These are phyloP conservation scores for Todiramphus chloris DNA, from an alignment of 2,113 vertebrate genomes.

Conservation along the genomic window DNA sequence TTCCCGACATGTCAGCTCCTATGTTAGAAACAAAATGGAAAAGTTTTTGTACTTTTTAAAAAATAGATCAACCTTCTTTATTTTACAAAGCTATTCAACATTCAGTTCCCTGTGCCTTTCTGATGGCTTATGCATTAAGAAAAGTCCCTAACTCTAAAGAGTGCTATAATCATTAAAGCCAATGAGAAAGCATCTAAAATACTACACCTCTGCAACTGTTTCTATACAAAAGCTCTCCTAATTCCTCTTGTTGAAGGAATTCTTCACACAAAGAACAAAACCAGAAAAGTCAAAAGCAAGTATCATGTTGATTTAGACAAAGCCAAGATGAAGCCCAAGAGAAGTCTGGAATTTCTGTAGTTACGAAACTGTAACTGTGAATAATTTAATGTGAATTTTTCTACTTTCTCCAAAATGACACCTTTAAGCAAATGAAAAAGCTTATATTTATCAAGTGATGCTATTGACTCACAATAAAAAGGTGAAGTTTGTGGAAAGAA, in stretches of 20 bases:
- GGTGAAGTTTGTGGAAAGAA: background rate
- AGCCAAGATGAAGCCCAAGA: background rate
- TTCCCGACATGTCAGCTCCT: conserved; percentile 96
- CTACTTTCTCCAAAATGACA: background rate
- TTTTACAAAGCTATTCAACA: background rate
- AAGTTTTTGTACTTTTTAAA: background rate
- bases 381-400: background rate
- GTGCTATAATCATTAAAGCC: background rate
- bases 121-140: background rate
- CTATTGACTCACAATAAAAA: background rate
- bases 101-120: background rate
- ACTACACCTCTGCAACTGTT: conserved; percentile 55
- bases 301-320: background rate
- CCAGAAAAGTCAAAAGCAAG: conserved; percentile 76
- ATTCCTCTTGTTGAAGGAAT: conserved; percentile 58
- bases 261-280: conserved; percentile 68
- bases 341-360: background rate
- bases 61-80: background rate
- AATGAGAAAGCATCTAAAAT: background rate
- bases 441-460: background rate
- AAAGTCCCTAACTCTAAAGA: background rate
- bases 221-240: background rate
- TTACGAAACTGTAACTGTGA: background rate
- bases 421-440: background rate
- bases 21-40: background rate